Conservation (phyloP, 2,888 invertebrate genomes). For the Pyrrhosoma nymphula region DNA sequence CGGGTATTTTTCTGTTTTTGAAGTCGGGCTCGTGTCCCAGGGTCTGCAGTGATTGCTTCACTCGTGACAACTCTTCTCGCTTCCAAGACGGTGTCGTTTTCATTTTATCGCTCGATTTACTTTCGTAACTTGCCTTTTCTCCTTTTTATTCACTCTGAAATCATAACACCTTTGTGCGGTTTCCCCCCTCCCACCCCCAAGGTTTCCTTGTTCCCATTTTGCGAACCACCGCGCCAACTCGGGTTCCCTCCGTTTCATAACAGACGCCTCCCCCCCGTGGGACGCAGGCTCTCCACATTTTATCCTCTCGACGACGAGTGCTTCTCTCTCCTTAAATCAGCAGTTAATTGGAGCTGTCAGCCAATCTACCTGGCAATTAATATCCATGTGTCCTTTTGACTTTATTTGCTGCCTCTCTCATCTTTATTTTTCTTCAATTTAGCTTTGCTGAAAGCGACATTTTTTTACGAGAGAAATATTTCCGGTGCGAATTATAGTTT, state of each 20-base stretch:
- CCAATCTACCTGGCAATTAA: background rate
- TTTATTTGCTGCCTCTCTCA: background rate
- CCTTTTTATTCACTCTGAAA: slow-evolving; percentile 11
- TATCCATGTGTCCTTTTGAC: background rate
- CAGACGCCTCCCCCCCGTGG: background rate
- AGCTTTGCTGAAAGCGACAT: no score
- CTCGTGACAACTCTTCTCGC: slow-evolving; percentile 29
- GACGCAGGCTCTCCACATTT: background rate
- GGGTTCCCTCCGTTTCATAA: slow-evolving; percentile 16
- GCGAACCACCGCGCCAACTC: slow-evolving; percentile 5
- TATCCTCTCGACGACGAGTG: background rate
- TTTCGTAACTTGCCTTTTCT: slow-evolving; percentile 41
- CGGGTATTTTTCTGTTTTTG: background rate
- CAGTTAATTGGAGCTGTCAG: no score
- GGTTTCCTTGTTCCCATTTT: slow-evolving; percentile 67
- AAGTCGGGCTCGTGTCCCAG: slow-evolving; percentile 19
- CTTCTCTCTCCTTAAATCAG: background rate
- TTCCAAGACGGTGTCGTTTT: background rate
- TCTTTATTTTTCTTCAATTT: no score
- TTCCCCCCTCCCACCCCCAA: background rate
- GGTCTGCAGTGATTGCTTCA: background rate
- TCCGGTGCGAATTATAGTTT: no score
- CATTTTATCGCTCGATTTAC: slow-evolving; percentile 63
- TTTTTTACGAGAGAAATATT: no score
- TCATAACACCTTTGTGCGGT: slow-evolving; percentile 63